Conservation (phyloP, 2,113 vertebrate genomes). For the Rousettus leschenaultii region DNA sequence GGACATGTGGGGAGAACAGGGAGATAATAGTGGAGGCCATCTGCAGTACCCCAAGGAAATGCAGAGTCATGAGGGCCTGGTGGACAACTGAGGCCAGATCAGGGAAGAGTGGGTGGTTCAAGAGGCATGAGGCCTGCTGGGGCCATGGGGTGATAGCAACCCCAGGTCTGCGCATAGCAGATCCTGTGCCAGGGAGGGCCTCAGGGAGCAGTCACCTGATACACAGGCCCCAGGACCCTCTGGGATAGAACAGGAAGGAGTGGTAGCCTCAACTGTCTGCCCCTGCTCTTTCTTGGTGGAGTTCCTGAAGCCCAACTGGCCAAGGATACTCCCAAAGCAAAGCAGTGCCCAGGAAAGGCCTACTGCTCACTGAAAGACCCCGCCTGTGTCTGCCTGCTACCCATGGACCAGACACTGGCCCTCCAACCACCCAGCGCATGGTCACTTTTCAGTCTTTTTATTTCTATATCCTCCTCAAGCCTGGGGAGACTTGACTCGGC, state of each 20-base stretch:
- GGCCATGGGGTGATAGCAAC: background rate
- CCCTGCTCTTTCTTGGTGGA: background rate
- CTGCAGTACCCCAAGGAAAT: background rate
- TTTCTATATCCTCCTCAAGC: background rate
- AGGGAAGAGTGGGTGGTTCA: background rate
- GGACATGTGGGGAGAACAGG: no score
- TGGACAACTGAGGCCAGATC: background rate
- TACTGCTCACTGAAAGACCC: background rate
- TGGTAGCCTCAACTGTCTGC: background rate
- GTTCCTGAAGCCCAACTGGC: background rate
- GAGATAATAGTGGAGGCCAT: background rate
- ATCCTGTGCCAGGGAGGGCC: background rate
- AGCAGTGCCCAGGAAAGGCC: background rate
- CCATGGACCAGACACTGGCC: background rate
- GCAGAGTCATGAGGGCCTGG: background rate
- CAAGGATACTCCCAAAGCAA: background rate
- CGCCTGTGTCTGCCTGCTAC: background rate
- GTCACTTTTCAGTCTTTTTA: background rate
- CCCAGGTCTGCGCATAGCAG: background rate
- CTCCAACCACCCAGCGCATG: background rate
- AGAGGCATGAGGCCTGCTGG: background rate
- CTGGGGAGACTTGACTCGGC: background rate
- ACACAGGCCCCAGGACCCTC: background rate
- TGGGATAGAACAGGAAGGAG: background rate
- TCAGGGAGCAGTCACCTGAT: background rate